Base-by-base conservation (phyloP, 2,888 invertebrate genomes). In the Eudemis profundana region DNA sequence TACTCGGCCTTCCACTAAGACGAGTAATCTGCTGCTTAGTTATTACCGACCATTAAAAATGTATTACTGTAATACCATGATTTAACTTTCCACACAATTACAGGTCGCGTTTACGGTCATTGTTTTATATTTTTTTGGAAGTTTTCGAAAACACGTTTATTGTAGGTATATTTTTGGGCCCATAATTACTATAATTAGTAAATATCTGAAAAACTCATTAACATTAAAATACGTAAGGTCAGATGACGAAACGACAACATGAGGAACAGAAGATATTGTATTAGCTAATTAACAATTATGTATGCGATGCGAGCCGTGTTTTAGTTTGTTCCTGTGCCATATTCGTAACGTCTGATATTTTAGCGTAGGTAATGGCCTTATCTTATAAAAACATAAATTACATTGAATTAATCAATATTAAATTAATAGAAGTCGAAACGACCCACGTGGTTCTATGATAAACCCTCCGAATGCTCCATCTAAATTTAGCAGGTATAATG, bases 41-140 rank as follows among this genome's bases (percentile, higher is more conserved):
- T 85, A 86, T 82, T 82, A 81, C 78, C 79, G 76, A 78, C 81
- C 82, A 84, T 87, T 85, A 86, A 83, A 85, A 84, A 81, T 82
- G 72, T 82, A 85, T 82, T 82, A 77, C 70, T 68, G 72, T 67
- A 61, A 64, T 59, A 60, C 69, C 40, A 14, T 65, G 65, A 65
- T 65, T 65, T 53, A 38, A 65, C 53, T 60, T 60, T 53, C 46
- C 38, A 17, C 21, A 36, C 50, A 8, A 50, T 59, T 64, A 23
- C 56, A n/a, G n/a, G 2, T n/a, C 17, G 33, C 10, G 33, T 33
- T 21, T 53, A 53, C 12, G 5, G 36, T 19, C 3, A 29, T 5
- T n/a, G 29, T 50, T 50, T 50, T 17, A 33, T 17, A 50, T 29
- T 15, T 29, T 17, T 29, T 33, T 23, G 23, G 33, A 33, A 50